A percentile compares a stretch with the other conserved stretches of the same genome.
phyloP scores from a whole-genome alignment of 2,888 invertebrate species.

The Drosophila atripex region DNA sequence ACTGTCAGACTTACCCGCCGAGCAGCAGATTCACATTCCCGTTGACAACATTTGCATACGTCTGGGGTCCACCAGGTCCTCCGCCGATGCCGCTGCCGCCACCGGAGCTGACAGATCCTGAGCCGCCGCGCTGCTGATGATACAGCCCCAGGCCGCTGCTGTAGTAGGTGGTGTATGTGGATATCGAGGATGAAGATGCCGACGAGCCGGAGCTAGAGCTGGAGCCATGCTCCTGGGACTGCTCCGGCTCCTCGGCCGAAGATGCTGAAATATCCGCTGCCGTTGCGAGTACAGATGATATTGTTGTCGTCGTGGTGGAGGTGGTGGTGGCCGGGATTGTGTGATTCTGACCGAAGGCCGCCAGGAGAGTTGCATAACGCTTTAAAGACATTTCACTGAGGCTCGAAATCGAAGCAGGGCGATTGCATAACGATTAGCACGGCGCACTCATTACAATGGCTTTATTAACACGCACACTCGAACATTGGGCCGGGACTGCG shows the following conservation, averaged over 20 bases:
- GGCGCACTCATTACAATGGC: conserved; percentile 44
- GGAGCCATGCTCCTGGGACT: conserved; percentile 69
- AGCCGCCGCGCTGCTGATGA: conserved; percentile 79
- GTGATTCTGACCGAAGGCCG: conserved; percentile 78
- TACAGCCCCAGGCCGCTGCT: conserved; percentile 81
- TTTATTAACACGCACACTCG: conserved; percentile 48
- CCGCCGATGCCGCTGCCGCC: conserved; percentile 50
- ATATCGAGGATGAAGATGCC: conserved; percentile 42
- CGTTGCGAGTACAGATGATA: conserved; percentile 52
- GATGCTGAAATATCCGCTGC: conserved; percentile 41
- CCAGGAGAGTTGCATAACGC: conserved; percentile 85
- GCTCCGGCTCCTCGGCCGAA: conserved; percentile 41
- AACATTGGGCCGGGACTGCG: conserved; percentile 17
- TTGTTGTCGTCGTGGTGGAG: conserved; percentile 27
- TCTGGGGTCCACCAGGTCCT: conserved; percentile 62
- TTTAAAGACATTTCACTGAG: conserved; percentile 86
- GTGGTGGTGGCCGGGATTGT: conserved; percentile 39
- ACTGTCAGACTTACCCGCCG: conserved; percentile 87
- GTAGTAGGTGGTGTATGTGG: conserved; percentile 73
- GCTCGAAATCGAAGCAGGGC: conserved; percentile 41
- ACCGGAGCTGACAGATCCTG: conserved; percentile 61
- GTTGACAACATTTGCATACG: conserved; percentile 82
- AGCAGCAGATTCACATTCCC: conserved; percentile 90
- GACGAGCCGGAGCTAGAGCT: not conserved
- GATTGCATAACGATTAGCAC: conserved; percentile 75